Evolutionary conservation across 2,113 vertebrate species (phyloP), one percentile per base, ranked within the genome.

Genomic region (Jaculus jaculus): DNA sequence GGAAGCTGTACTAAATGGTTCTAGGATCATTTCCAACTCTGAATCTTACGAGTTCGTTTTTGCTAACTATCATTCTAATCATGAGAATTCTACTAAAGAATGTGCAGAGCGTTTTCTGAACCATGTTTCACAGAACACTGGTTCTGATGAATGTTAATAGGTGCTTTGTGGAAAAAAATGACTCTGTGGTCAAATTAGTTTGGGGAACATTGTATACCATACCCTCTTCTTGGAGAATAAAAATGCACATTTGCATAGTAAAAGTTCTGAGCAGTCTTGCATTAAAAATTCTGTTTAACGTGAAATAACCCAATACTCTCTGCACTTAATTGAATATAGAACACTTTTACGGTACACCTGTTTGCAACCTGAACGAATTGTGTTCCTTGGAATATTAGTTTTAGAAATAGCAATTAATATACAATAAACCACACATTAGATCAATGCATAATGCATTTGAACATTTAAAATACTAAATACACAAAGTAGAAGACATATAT

Each of bases 191-290:
- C 54, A 95, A 91, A 93, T 91, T 81, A 90, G 51, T 91, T 89
- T 91, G 28, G 51, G 51, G 42, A 89, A 80, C 61, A 63, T 54
- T 94, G 24, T 87, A 61, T 61, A 75, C 9, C 39, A 37, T 71
- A 72, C 7, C 2, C 4, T 82, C 47, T 93, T 90, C 54, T 94
- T 78, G 47, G 47, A 82, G 82, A 93, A 87, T 92, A 93, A 94
- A 93, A 86, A 72, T 81, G 21, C 4, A 72, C 32, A 94, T 75
- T 89, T 89, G 34, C 18, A 30, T 86, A 92, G 79, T 69, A 75
- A 93, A 95, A 90, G 65, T 94, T 78, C 71, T 86, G 79, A 95
- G 65, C 24, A 84, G 34, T 47, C 75, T 97, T 84, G 61, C 81
- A 66, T 92, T 85, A 32, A 91, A 95, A 95, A 83, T 71, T 34